Percentiles rank a stretch among this genome's conserved stretches.
These are phyloP conservation scores for Blastomussa wellsi DNA, from an alignment of 92 coral and sea anemone genomes.

Conservation along the genomic window DNA sequence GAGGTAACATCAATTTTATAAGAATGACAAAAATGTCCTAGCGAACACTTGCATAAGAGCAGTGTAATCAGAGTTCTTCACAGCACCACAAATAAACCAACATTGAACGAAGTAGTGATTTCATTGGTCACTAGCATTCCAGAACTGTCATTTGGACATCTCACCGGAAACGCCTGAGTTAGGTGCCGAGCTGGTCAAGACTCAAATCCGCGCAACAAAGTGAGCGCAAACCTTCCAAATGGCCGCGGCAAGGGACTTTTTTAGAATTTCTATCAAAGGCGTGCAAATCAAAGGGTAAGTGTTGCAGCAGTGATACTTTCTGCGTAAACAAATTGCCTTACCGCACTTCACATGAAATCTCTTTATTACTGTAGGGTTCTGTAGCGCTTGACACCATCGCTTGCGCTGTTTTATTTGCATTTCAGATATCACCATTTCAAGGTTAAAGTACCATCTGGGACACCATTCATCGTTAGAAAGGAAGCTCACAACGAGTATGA, in stretches of 20 bases:
- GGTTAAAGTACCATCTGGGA: conserved; percentile 36
- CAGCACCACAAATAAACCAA: conserved; percentile 5
- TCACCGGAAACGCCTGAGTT: conserved; percentile 28
- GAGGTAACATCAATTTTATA: conserved; percentile 26
- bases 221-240: conserved; percentile 15
- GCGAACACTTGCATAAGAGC: conserved; percentile 31
- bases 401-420: conserved; percentile 19
- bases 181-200: conserved; percentile 13
- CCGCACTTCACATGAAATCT: conserved; percentile 21
- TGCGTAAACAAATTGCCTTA: conserved; percentile 15
- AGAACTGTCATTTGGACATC: conserved; percentile 26
- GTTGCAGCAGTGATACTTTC: conserved; percentile 7
- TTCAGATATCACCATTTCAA: conserved; percentile 40
- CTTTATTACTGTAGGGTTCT: conserved; percentile 13
- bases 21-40: conserved; percentile 17
- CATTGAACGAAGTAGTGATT: background rate
- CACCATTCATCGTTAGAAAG: conserved; percentile 29
- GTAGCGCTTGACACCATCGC: conserved; percentile 16
- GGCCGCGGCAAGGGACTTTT: conserved; percentile 17
- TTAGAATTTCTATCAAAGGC: conserved; percentile 15
- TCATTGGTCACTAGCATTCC: conserved; percentile 15
- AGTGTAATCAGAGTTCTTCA: conserved; percentile 24
- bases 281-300: conserved; percentile 45
- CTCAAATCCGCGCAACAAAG: conserved; percentile 24
- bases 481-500: conserved; percentile 27